phyloP scores from a whole-genome alignment of 2,888 invertebrate genomes.

The Lasioglossum figueresi region DNA sequence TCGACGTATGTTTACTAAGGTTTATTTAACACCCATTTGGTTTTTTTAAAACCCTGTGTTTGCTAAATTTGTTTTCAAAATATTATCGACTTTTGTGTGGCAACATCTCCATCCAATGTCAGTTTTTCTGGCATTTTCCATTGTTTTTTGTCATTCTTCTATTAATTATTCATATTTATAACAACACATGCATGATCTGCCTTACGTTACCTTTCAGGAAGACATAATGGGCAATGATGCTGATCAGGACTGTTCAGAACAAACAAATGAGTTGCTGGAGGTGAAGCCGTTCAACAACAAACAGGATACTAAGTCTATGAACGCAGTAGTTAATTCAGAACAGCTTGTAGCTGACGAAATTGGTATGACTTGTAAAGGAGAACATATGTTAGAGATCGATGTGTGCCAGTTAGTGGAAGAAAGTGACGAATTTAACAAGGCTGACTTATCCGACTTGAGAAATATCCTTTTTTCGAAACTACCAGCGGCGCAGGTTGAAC shows the following conservation, averaged over 20 bases:
- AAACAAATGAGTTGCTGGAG: slow-evolving; percentile 23
- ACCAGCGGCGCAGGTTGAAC: slow-evolving; percentile 1
- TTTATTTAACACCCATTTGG: too few relatives aligned
- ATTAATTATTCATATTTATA: background rate
- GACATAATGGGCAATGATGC: slow-evolving; percentile 26
- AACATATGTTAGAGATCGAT: slow-evolving; percentile 48
- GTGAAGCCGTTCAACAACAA: slow-evolving; percentile 20
- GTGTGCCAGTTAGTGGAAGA: slow-evolving; percentile 45
- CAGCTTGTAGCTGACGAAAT: slow-evolving; percentile 25
- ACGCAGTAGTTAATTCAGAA: slow-evolving; percentile 15
- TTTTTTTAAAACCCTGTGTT: too few relatives aligned
- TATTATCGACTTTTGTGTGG: background rate
- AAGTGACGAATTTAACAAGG: slow-evolving; percentile 28
- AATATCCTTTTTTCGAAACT: slow-evolving; percentile 54
- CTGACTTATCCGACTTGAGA: slow-evolving; percentile 31
- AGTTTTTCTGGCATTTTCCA: background rate
- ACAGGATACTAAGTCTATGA: background rate
- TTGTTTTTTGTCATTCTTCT: background rate
- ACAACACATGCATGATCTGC: slow-evolving; percentile 2
- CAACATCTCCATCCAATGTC: background rate
- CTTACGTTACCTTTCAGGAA: slow-evolving; percentile 49
- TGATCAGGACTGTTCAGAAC: slow-evolving; percentile 23
- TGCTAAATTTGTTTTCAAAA: background rate
- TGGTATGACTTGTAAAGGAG: background rate
- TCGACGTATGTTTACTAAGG: too few relatives aligned